Evolutionary conservation across 2,888 invertebrate genomes (phyloP).

Genomic region (Apeira syringaria): DNA sequence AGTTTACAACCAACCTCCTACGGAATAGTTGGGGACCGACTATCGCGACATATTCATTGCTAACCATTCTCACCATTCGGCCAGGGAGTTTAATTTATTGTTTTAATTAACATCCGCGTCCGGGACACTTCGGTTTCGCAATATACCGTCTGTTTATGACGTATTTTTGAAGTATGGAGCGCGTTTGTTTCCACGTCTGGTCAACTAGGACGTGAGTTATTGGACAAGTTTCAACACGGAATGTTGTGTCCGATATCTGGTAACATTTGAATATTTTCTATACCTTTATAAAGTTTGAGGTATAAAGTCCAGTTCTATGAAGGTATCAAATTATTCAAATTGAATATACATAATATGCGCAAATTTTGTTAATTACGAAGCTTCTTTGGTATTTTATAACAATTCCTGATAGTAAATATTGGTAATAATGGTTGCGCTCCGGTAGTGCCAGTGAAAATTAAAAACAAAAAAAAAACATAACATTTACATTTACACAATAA

Average conservation of each 20-base stretch:
- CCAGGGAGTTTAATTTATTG: conserved; percentile 59
- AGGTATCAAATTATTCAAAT: too few relatives aligned
- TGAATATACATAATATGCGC: too few relatives aligned
- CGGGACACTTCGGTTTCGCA: conserved; percentile 56
- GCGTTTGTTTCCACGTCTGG: conserved; percentile 15
- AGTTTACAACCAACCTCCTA: conserved; percentile 57
- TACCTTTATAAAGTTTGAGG: too few relatives aligned
- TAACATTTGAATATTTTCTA: too few relatives aligned
- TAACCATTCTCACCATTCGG: conserved; percentile 54
- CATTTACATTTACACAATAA: too few relatives aligned
- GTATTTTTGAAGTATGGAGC: conserved; percentile 47
- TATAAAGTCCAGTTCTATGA: too few relatives aligned
- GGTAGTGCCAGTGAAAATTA: too few relatives aligned
- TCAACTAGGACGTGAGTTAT: conserved; percentile 11
- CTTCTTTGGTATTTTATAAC: too few relatives aligned
- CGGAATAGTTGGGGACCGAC: conserved; percentile 64
- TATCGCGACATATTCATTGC: conserved; percentile 69
- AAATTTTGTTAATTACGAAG: too few relatives aligned
- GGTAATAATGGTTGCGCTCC: too few relatives aligned
- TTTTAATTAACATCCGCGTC: conserved; percentile 65
- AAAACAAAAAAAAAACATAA: too few relatives aligned
- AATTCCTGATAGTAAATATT: too few relatives aligned
- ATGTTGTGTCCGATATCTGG: background rate
- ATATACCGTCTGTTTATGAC: conserved; percentile 56
- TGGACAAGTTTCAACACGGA: conserved; percentile 8